Evolutionary conservation across 2,113 vertebrate species (phyloP).

Genomic region (Hucho hucho): DNA sequence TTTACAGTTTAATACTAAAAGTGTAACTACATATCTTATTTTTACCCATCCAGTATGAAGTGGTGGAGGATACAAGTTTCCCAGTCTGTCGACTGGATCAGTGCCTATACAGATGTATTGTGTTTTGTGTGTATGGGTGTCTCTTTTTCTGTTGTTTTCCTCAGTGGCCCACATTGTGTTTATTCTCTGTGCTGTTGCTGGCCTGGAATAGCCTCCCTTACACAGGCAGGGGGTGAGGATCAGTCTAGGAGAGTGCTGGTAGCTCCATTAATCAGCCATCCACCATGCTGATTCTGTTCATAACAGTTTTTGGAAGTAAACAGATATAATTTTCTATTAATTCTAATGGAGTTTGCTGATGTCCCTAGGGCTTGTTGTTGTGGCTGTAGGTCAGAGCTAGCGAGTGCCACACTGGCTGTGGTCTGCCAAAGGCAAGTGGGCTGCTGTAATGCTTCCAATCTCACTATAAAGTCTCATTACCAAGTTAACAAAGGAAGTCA

Average conservation of each 20-base stretch:
- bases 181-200: not conserved
- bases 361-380: slow-evolving; percentile 24
- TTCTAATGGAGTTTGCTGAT: not conserved
- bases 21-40: not conserved
- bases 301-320: slow-evolving; percentile 10
- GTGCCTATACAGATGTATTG: too few species aligned
- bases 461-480: slow-evolving; percentile 51
- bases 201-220: not conserved
- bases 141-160: not conserved
- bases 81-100: too few species aligned
- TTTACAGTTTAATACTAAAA: not conserved
- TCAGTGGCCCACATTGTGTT: not conserved
- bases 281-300: slow-evolving; percentile 23
- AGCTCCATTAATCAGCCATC: slow-evolving; percentile 16
- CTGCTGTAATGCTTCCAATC: slow-evolving; percentile 16
- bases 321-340: slow-evolving; percentile 33
- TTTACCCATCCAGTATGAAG: too few species aligned
- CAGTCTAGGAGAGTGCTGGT: slow-evolving; percentile 22
- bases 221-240: not conserved
- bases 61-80: too few species aligned
- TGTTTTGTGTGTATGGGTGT: too few species aligned
- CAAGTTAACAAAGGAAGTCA: slow-evolving; percentile 41
- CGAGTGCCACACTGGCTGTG: slow-evolving; percentile 31
- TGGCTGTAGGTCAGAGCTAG: slow-evolving; percentile 32
- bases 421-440: slow-evolving; percentile 36